Conservation (phyloP, 2,113 vertebrate species). For the Peromyscus leucopus region DNA sequence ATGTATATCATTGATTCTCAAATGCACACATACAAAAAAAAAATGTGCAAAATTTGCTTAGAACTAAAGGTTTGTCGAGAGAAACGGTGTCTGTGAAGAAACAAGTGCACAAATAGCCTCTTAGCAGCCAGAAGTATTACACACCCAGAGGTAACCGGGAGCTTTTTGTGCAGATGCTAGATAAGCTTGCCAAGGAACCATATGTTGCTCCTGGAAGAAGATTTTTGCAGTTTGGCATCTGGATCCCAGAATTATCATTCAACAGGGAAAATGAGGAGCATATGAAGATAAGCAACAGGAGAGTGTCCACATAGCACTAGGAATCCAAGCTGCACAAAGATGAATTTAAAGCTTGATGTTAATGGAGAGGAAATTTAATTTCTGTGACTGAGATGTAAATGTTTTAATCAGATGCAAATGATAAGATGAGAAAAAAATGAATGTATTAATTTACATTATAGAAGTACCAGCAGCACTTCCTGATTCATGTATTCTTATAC, state of each 20-base stretch:
- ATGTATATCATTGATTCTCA: constrained; percentile 65
- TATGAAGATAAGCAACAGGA: constrained; percentile 40
- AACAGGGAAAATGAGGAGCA: constrained; percentile 55
- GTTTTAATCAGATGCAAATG: neutral
- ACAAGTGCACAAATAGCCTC: constrained; percentile 65
- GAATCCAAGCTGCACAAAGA: neutral
- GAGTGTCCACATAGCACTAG: neutral
- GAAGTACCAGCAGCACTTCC: too few species aligned
- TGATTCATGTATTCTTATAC: neutral
- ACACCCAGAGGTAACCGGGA: constrained; percentile 66
- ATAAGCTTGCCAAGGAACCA: constrained; percentile 73
- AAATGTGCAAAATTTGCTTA: constrained; percentile 61
- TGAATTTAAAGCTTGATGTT: constrained; percentile 20
- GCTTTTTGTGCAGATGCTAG: constrained; percentile 71
- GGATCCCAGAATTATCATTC: constrained; percentile 51
- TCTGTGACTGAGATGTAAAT: neutral
- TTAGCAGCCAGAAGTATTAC: constrained; percentile 69
- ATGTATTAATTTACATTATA: neutral
- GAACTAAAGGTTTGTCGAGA: constrained; percentile 70
- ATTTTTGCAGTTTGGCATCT: constrained; percentile 70
- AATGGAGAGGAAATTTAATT: constrained; percentile 2
- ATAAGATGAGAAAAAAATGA: neutral
- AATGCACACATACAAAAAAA: constrained; percentile 22
- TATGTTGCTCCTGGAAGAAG: constrained; percentile 67
- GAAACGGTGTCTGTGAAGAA: constrained; percentile 64